phyloP scores from a whole-genome alignment of 2,113 vertebrate genomes.

The Catharus minimus region DNA sequence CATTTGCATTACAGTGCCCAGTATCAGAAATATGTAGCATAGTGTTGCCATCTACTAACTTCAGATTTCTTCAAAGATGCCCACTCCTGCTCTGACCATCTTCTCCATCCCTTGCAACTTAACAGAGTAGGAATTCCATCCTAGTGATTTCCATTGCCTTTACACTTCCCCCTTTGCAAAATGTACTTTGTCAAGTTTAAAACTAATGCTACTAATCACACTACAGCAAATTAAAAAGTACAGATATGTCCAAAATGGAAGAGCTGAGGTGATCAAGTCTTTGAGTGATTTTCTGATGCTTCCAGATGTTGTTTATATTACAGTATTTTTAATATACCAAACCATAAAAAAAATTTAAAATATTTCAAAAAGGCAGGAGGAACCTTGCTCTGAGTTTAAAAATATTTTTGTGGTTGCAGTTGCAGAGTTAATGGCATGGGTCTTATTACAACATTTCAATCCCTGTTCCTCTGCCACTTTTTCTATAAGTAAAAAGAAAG shows the following conservation, averaged over 20 bases:
- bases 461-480: background rate
- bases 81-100: background rate
- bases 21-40: background rate
- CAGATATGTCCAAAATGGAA: background rate
- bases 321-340: background rate
- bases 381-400: background rate
- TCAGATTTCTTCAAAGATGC: background rate
- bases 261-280: background rate
- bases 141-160: background rate
- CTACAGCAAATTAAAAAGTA: background rate
- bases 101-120: background rate
- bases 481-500: background rate
- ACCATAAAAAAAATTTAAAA: constrained; percentile 14
- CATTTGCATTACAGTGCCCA: background rate
- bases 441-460: background rate
- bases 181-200: background rate
- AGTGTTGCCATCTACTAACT: background rate
- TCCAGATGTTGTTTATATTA: background rate
- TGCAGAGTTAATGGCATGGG: background rate
- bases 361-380: background rate
- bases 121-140: background rate
- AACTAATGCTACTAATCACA: background rate
- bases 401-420: background rate
- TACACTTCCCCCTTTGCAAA: background rate
- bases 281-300: background rate